Percentiles rank a stretch among this genome's conserved stretches.
Conservation (phyloP, 2,888 invertebrate genomes). For the Leptarthrus brevirostris region DNA sequence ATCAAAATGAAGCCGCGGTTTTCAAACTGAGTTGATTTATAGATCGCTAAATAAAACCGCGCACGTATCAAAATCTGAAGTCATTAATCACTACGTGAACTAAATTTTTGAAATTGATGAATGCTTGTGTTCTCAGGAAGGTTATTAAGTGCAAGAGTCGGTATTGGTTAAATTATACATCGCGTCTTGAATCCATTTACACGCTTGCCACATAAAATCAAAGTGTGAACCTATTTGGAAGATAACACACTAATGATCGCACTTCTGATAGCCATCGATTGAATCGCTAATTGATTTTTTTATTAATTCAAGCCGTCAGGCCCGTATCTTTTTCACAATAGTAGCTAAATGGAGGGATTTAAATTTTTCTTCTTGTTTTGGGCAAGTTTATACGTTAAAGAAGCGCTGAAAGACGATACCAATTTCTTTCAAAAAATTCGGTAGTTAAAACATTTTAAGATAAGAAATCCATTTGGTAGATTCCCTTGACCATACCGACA, state of each 20-base stretch:
- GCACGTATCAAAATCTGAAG: no score
- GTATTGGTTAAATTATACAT: no score
- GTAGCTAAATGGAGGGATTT: constrained; percentile 15
- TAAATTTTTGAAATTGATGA: no score
- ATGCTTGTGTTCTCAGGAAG: no score
- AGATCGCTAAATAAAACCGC: no score
- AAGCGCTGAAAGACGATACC: constrained; percentile 8
- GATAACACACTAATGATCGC: constrained; percentile 26
- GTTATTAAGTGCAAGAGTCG: no score
- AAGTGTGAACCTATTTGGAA: constrained; percentile 24
- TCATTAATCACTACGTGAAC: no score
- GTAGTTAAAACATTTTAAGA: constrained; percentile 48
- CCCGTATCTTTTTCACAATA: constrained; percentile 24
- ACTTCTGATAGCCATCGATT: constrained; percentile 8
- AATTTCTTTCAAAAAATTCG: constrained; percentile 37
- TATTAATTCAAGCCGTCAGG: constrained; percentile 19
- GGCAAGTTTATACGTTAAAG: constrained; percentile 6
- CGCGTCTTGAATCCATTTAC: constrained; percentile 15
- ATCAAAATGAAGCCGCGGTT: no score
- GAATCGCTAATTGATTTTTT: constrained; percentile 37
- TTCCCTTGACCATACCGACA: constrained; percentile 9
- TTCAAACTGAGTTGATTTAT: no score
- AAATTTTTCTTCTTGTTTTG: constrained; percentile 5
- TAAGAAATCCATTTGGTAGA: constrained; percentile 44
- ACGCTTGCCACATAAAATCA: constrained; percentile 27